These are phyloP conservation scores for Kryptolebias ocellatus DNA, from an alignment of 2,797 vertebrate genomes.

Conservation along the genomic window DNA sequence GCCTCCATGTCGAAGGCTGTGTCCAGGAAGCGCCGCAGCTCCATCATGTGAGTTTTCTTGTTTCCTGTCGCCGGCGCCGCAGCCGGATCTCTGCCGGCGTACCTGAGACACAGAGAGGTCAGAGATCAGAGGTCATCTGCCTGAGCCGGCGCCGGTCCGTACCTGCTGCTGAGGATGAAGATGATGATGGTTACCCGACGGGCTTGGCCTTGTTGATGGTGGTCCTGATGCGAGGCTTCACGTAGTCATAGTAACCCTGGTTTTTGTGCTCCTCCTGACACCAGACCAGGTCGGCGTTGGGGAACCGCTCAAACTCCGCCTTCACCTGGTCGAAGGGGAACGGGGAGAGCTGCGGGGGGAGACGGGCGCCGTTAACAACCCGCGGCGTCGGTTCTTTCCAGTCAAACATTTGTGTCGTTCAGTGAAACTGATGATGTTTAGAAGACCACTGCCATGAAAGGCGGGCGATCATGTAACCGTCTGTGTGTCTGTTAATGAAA, in stretches of 20 bases:
- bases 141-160: fast-evolving
- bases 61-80: slow-evolving; percentile 93
- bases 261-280: slow-evolving; percentile 99
- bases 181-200: slow-evolving; percentile 80
- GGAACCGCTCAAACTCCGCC: slow-evolving; percentile 86
- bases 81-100: slow-evolving; percentile 89
- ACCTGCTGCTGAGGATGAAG: fast-evolving
- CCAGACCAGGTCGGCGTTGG: slow-evolving; percentile 89
- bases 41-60: slow-evolving; percentile 90
- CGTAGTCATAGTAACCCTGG: slow-evolving; percentile 96
- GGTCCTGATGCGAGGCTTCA: slow-evolving; percentile 93
- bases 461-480: too few species aligned
- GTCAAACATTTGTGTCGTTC: too few species aligned
- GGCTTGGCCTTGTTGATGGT: slow-evolving; percentile 85
- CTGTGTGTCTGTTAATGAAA: not conserved
- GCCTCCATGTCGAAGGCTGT: slow-evolving; percentile 87
- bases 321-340: slow-evolving; percentile 95
- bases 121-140: slow-evolving; percentile 6
- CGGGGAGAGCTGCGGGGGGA: slow-evolving; percentile 88
- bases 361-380: not conserved
- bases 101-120: slow-evolving; percentile 79
- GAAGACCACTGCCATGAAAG: too few species aligned
- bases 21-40: slow-evolving; percentile 90
- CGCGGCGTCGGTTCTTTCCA: not conserved
- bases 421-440: too few species aligned